Conservation (phyloP, 2,888 invertebrate species). For the Sceliomorpha sp. region DNA sequence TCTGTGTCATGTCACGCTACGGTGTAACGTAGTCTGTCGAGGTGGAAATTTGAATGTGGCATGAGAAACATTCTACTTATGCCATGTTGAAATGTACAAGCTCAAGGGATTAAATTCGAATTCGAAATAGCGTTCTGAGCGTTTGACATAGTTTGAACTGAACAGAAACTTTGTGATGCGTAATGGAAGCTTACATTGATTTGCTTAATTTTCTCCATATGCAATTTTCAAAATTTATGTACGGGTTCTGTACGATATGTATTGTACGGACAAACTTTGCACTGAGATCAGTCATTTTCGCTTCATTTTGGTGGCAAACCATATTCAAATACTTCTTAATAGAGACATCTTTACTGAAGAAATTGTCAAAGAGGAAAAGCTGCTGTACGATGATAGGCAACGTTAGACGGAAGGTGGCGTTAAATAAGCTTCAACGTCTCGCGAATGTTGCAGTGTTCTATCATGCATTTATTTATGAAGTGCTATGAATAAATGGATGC, state of each 20-base stretch:
- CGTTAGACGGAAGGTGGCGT: constrained; percentile 54
- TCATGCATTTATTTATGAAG: constrained; percentile 79
- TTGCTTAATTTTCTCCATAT: too few species aligned
- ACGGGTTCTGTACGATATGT: too few species aligned
- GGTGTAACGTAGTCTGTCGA: constrained; percentile 12
- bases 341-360: constrained; percentile 43
- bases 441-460: constrained; percentile 59
- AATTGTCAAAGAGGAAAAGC: constrained; percentile 50
- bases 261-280: too few species aligned
- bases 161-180: too few species aligned
- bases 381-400: constrained; percentile 45
- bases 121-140: constrained; percentile 4
- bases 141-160: constrained; percentile 21
- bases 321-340: constrained; percentile 44
- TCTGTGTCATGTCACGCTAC: constrained; percentile 25
- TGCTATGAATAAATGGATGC: constrained; percentile 78
- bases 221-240: too few species aligned
- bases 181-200: too few species aligned
- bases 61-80: constrained; percentile 27
- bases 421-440: constrained; percentile 38
- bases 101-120: constrained; percentile 25
- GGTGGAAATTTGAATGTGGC: constrained; percentile 20
- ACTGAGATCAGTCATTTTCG: too few species aligned
- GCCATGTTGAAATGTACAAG: constrained; percentile 13
- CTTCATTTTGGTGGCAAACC: constrained; percentile 38